These are phyloP conservation scores for Tor tambroides DNA, from an alignment of 2,113 vertebrate species.

Conservation along the genomic window DNA sequence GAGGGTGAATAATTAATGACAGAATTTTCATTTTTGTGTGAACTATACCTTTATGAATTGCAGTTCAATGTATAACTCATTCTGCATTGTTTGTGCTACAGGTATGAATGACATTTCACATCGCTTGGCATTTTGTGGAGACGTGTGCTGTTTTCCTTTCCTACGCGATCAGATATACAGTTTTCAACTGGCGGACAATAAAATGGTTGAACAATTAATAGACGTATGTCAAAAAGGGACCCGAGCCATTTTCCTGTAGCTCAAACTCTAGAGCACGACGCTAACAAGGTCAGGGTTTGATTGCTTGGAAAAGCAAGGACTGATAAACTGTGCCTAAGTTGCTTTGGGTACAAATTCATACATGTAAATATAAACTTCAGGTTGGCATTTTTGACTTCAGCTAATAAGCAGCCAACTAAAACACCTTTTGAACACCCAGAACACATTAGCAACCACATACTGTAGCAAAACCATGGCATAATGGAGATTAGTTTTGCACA, in stretches of 20 bases:
- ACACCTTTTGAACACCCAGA: too few relatives aligned
- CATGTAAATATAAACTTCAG: neutral
- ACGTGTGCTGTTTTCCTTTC: neutral
- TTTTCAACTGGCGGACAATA: neutral
- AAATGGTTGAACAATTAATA: neutral
- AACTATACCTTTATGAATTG: neutral
- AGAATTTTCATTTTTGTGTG: too few relatives aligned
- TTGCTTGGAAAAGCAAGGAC: neutral
- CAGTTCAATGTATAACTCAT: neutral
- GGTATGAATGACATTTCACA: neutral
- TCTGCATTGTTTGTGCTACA: neutral
- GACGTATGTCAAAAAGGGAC: neutral
- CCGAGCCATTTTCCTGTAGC: neutral
- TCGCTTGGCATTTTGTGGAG: too few relatives aligned
- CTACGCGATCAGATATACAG: neutral
- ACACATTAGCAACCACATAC: too few relatives aligned
- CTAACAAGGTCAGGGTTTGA: too few relatives aligned
- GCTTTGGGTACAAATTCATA: too few relatives aligned
- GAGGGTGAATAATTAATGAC: too few relatives aligned
- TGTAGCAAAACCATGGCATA: too few relatives aligned
- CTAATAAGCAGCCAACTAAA: too few relatives aligned
- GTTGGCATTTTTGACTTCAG: neutral
- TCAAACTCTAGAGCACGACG: neutral
- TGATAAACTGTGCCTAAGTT: neutral
- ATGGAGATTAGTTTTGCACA: too few relatives aligned